Evolutionary conservation across 2,888 invertebrate genomes (phyloP).

Genomic region (Agonum fuliginosum): DNA sequence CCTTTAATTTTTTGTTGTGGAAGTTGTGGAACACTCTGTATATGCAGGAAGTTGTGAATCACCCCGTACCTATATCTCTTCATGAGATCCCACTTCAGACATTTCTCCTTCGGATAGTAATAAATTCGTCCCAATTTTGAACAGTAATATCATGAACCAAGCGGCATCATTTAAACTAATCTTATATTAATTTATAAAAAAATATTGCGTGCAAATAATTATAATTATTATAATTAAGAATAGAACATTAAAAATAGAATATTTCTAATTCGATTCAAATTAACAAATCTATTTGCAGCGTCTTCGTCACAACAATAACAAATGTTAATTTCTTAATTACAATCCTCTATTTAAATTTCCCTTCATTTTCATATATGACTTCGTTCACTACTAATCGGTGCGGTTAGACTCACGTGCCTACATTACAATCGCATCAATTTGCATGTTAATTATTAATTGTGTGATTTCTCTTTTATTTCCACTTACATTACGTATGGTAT

Average conservation of each 20-base stretch:
- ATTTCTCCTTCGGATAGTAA: too few species aligned
- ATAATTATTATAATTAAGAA: neutral
- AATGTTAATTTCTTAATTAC: slow-evolving; percentile 22
- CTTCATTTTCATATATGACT: slow-evolving; percentile 19
- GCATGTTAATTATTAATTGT: slow-evolving; percentile 19
- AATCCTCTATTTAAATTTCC: slow-evolving; percentile 34
- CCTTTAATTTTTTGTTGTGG: too few species aligned
- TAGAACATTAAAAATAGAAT: neutral
- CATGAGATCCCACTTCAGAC: too few species aligned
- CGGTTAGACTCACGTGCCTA: neutral
- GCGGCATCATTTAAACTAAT: neutral
- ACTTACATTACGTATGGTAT: too few species aligned
- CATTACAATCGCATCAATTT: neutral
- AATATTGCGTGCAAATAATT: neutral
- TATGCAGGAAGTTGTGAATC: too few species aligned
- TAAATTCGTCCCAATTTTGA: too few species aligned
- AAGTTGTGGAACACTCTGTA: too few species aligned
- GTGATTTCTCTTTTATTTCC: slow-evolving; percentile 25
- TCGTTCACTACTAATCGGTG: neutral
- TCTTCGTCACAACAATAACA: slow-evolving; percentile 7
- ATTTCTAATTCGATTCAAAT: neutral
- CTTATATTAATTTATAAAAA: neutral
- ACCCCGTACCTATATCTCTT: too few species aligned
- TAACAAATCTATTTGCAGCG: neutral
- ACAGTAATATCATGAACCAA: neutral